Evolutionary conservation across 2,888 invertebrate species (phyloP).

Genomic region (Netelia melanura): DNA sequence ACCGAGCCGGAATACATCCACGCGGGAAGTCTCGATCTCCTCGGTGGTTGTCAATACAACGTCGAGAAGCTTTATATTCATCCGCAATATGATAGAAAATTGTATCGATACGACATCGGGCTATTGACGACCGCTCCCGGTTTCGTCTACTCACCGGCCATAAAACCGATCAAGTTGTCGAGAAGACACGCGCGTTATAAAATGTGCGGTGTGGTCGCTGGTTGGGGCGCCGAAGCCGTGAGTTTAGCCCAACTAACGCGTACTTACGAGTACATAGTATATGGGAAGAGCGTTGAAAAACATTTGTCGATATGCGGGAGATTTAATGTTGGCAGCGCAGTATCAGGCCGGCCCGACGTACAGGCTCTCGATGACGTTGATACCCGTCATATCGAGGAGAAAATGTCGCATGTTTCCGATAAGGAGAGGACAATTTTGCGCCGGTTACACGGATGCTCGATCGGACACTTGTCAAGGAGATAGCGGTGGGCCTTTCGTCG

Average conservation of each 20-base stretch:
- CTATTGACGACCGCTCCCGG: constrained; percentile 41
- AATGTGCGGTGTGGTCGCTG: constrained; percentile 61
- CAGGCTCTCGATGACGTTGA: constrained; percentile 26
- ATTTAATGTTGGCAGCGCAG: constrained; percentile 8
- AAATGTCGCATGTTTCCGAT: constrained; percentile 28
- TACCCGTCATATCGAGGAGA: constrained; percentile 41
- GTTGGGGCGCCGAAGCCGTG: constrained; percentile 64
- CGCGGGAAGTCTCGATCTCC: constrained; percentile 56
- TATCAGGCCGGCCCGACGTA: neutral
- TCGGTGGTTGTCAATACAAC: constrained; percentile 60
- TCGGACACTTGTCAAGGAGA: constrained; percentile 68
- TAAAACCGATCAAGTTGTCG: constrained; percentile 59
- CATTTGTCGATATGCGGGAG: no score
- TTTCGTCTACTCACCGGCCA: constrained; percentile 62
- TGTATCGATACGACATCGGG: constrained; percentile 49
- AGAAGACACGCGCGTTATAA: neutral
- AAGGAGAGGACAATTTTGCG: constrained; percentile 61
- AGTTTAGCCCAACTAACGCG: constrained; percentile 1
- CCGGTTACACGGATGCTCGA: constrained; percentile 52
- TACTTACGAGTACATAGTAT: neutral
- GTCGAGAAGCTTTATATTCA: constrained; percentile 38
- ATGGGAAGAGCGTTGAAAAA: neutral
- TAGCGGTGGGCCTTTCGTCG: constrained; percentile 68
- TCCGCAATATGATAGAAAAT: constrained; percentile 32
- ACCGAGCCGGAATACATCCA: constrained; percentile 48